Evolutionary conservation across 2,113 vertebrate species (phyloP).

Genomic region (Cyanoliseus patagonus): DNA sequence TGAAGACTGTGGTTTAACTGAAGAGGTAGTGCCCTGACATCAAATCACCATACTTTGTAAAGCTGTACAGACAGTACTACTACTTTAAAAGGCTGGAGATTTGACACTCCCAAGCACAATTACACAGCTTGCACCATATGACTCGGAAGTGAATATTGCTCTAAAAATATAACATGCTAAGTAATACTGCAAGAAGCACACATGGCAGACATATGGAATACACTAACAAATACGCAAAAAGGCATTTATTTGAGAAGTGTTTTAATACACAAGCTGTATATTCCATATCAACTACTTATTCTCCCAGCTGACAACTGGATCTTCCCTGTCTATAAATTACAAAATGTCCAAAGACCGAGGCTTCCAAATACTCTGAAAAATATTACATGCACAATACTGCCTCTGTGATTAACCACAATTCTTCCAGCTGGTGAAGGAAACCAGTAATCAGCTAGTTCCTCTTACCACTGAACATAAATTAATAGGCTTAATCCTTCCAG

Average conservation of each 20-base stretch:
- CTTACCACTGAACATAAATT: neutral
- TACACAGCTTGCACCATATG: neutral
- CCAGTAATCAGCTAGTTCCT: neutral
- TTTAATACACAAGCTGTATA: conserved; percentile 56
- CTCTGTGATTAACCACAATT: neutral
- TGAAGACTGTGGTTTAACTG: neutral
- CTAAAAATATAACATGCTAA: neutral
- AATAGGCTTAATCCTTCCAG: neutral
- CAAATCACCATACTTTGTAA: neutral
- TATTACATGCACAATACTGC: neutral
- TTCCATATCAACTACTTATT: conserved; percentile 33
- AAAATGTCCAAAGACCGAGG: neutral
- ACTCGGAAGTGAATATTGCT: neutral
- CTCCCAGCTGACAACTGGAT: conserved; percentile 24
- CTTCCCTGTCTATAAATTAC: neutral
- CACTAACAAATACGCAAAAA: conserved; percentile 43
- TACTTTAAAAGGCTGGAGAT: neutral
- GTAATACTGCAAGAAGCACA: neutral
- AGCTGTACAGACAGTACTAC: neutral
- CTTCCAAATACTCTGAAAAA: neutral
- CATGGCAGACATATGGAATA: neutral
- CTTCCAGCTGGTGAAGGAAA: neutral
- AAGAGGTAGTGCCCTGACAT: neutral
- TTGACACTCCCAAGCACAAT: neutral
- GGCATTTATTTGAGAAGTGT: conserved; percentile 51